Evolutionary conservation across 1,140 invertebrate genomes (phyloP), one percentile per base, ranked within the genome.

Genomic region (Lethocerus indicus): DNA sequence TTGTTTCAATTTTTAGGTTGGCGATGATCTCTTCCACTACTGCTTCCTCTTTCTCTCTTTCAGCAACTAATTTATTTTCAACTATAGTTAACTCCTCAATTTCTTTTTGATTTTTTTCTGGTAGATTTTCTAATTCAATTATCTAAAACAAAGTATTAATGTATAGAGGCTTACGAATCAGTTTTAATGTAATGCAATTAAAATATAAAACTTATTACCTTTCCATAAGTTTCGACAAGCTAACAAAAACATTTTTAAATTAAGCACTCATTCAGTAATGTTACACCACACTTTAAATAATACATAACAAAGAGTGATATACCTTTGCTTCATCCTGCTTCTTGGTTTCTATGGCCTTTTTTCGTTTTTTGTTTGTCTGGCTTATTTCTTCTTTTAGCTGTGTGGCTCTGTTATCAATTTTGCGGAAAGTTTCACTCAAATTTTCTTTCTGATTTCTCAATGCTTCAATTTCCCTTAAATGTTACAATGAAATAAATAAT

Each of bases 31-130:
- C 28, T 65, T 74, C 54, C 20, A 66, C 58, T 7, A 73, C 65
- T 37, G 73, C 63, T 50, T 83, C 73, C 49, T 71, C 74, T 55
- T 76, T 58, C 14, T 55, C 54, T 14, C 59, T 51, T 13, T 60
- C 46, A 9, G 28, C 28, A 21, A 51, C 42, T 16, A 57, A 37
- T 74, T 47, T 71, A 66, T 24, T 64, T 63, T 1, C 59, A 4
- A 44, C n/a, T 13, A 60, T 9, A 74, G 79, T 70, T 52, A 81
- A 76, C 49, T 87, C 80, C 49, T 73, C 67, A 41, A 91, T 87
- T 50, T 79, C 72, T 48, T 74, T 71, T 35, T 67, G 63, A 63
- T 80, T 82, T 55, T 83, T 81, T 26, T 78, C 75, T 1, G 87
- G 85, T 12, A 80, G 62, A 56, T 65, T 60, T 39, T 66, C 59